Base-by-base conservation (phyloP, 2,113 vertebrate species). In the Macheiramphus alcinus region DNA sequence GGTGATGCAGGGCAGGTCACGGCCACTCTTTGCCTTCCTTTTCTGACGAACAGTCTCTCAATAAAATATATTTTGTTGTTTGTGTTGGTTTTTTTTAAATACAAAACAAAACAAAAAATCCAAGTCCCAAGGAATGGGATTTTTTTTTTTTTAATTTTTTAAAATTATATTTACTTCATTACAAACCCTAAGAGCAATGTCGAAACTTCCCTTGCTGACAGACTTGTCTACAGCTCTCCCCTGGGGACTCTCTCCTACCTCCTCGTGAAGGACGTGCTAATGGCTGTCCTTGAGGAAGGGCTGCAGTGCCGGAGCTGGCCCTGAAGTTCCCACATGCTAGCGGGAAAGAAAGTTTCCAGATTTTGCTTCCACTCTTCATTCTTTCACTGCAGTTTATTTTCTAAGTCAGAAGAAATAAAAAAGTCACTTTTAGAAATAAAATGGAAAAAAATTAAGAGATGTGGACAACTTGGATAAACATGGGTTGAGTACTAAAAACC, bases 1-100 rank as follows among this genome's bases (percentile, higher is more conserved):
- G 43, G 47, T 55, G 23, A 84, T 2, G 3, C 0, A 23, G 8
- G 26, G 45, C 32, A 68, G 66, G 10, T 43, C 43, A 34, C 0
- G 0, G 68, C 9, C 43, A 71, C 32, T 52, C 58, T 88, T 22
- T n/a, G 14, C 16, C 66, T 82, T 63, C 14, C 11, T 72, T 40
- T 27, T 29, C 50, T 76, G 36, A 68, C 29, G 59, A 71, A 59
- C 16, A 50, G 14, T 9, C 21, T n/a, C n/a, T 58, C 32, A 72
- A 36, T 23, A 89, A 76, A 66, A 29, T 16, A 34, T 3, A 32
- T 31, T 59, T n/a, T 11, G 27, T 31, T 29, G 27, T 31, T 53
- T 53, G 52, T 27, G 52, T 16, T 16, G 45, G 3, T 11, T 43
- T n/a, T 27, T 22, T 75, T 34, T 27, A 27, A 63, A 82, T 29